Evolutionary conservation across 1,140 invertebrate species (phyloP).

Genomic region (Panulirus ornatus): DNA sequence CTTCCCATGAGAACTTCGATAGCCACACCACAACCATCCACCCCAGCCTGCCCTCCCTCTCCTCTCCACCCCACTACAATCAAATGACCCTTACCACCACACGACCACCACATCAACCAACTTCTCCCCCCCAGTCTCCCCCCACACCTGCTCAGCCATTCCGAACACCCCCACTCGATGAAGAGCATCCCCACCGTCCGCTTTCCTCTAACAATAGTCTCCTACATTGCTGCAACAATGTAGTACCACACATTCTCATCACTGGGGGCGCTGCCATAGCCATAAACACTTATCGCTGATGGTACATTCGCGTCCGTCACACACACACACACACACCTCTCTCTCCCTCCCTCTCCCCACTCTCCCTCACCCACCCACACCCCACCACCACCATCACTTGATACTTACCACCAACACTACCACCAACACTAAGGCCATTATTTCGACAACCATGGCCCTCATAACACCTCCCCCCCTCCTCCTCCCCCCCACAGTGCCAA

Average conservation of each 20-base stretch:
- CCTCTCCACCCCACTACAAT: neutral
- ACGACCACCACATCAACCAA: neutral
- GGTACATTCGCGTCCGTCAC: too few species aligned
- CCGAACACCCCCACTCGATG: too few species aligned
- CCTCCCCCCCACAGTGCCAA: too few species aligned
- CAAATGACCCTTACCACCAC: too few species aligned
- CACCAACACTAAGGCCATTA: neutral
- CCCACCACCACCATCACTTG: slow-evolving; percentile 10
- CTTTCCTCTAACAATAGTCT: too few species aligned
- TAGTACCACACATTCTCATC: neutral
- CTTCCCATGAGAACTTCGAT: too few species aligned
- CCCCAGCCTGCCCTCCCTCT: neutral
- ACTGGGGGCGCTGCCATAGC: neutral
- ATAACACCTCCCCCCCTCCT: too few species aligned
- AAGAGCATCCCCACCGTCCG: too few species aligned
- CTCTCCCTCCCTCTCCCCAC: neutral
- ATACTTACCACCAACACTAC: slow-evolving; percentile 7
- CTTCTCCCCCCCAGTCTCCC: slow-evolving; percentile 4
- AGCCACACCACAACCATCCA: slow-evolving; percentile 25
- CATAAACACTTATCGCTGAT: neutral
- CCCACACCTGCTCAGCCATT: neutral
- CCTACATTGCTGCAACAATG: neutral
- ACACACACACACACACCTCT: too few species aligned
- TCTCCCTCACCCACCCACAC: neutral
- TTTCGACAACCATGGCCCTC: slow-evolving; percentile 1